Conservation (phyloP, 2,113 vertebrate genomes). For the Stigmatopora nigra region DNA sequence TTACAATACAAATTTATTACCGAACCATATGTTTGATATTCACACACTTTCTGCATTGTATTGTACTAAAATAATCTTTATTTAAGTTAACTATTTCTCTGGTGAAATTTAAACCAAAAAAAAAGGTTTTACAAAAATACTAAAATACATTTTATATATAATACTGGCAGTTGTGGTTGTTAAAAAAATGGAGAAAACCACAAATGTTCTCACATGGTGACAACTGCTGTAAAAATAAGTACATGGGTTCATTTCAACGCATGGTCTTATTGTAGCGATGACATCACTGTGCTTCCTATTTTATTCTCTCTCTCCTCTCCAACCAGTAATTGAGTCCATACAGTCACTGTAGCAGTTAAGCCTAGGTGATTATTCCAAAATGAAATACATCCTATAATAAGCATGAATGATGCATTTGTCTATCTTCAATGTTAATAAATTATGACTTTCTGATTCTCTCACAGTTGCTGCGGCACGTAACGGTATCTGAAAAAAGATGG, state of each 20-base stretch:
- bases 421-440: neutral
- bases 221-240: too few species aligned
- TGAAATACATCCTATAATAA: slow-evolving; percentile 3
- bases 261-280: too few species aligned
- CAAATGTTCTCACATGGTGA: too few species aligned
- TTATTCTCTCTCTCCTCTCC: too few species aligned
- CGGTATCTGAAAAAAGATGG: slow-evolving; percentile 66
- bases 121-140: neutral
- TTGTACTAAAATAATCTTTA: too few species aligned
- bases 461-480: slow-evolving; percentile 68
- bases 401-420: neutral
- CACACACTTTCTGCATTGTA: neutral
- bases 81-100: too few species aligned
- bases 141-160: neutral
- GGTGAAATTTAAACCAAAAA: neutral
- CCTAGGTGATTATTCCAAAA: slow-evolving; percentile 30
- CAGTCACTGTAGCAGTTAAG: too few species aligned
- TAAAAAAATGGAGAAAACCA: too few species aligned
- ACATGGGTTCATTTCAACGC: too few species aligned
- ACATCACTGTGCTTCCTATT: too few species aligned
- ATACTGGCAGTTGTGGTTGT: too few species aligned
- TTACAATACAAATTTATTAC: neutral
- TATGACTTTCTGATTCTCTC: slow-evolving; percentile 27
- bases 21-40: slow-evolving; percentile 16
- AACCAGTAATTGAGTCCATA: too few species aligned